A percentile compares a stretch with the other conserved stretches of the same genome.
Evolutionary conservation across 1,140 invertebrate genomes (phyloP).

Genomic region (Manduca sexta): DNA sequence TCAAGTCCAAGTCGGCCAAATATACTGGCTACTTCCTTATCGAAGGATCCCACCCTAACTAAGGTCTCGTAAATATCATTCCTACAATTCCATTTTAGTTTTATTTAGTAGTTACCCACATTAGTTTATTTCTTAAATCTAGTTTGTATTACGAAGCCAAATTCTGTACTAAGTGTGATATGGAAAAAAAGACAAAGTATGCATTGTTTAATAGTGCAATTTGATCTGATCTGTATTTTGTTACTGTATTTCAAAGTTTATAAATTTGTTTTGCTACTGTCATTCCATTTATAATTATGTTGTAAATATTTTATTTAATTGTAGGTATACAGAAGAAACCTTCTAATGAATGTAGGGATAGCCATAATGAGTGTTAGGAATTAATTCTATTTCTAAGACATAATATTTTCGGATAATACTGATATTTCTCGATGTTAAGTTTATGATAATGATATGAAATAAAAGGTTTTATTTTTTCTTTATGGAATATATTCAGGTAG

Average conservation of each 20-base stretch:
- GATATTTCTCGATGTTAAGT: conserved; percentile 12
- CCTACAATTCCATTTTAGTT: conserved; percentile 41
- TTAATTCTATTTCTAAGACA: background rate
- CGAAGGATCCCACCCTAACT: conserved; percentile 40
- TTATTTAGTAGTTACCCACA: conserved; percentile 46
- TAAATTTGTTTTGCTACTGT: conserved; percentile 36
- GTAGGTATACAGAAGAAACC: conserved; percentile 10
- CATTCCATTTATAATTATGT: conserved; percentile 39
- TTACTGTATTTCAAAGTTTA: conserved; percentile 57
- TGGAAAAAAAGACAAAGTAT: conserved; percentile 31
- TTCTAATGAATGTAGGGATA: conserved; percentile 11
- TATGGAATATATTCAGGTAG: too few species aligned
- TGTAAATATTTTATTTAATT: conserved; percentile 12
- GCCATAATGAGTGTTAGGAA: conserved; percentile 29
- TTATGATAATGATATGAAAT: conserved; percentile 6
- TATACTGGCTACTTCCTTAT: conserved; percentile 15
- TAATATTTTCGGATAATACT: conserved; percentile 13
- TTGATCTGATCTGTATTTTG: conserved; percentile 59
- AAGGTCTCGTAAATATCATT: conserved; percentile 48
- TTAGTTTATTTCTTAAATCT: conserved; percentile 38
- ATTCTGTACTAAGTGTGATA: conserved; percentile 52
- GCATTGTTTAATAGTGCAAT: conserved; percentile 42
- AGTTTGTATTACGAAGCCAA: conserved; percentile 46
- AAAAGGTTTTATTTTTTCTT: background rate
- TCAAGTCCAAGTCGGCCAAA: conserved; percentile 12